Base-by-base conservation (phyloP, 2,113 vertebrate species). In the Stegastes partitus region DNA sequence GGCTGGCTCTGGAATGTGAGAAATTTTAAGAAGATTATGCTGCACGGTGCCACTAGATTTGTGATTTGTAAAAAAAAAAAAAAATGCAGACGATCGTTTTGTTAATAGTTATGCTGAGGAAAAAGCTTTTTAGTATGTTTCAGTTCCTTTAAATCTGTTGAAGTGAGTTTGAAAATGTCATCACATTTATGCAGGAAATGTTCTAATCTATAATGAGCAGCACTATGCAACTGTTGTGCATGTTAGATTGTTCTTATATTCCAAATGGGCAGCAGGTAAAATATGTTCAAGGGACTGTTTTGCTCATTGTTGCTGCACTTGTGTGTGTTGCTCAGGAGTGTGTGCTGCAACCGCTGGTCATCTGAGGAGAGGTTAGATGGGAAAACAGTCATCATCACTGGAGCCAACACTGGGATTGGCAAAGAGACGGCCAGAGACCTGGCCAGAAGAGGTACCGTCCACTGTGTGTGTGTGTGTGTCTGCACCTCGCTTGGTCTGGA, bases 331-430 rank as follows among this genome's bases (percentile, higher is more conserved):
- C 62, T 37, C 64, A 89, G 83, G 59, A 59, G 80, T 79, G 67
- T 85, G 45, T 89, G 86, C 86, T 93, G 90, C 42, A 57, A 85
- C 42, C 88, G 64, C 51, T 95, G 93, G 94, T 92, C 93, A 26
- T 95, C 89, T 59, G 88, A 90, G 26, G 94, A 85, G 72, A 87
- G 92, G 61, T 70, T 95, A 5, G 94, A 95, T 74, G 92, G 91
- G 39, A 93, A 94, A 87, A 95, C 94, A 3, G 92, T 91, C 47
- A 56, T 95, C 70, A 92, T 95, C 76, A 95, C 95, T 1, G 94
- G 94, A 61, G 94, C 94, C 37, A 95, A 95, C 87, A 94, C 94
- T 25, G 95, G 95, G 16, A 95, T 95, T 49, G 95, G 95, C 63
- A 95, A 95, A 74, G 94, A 95, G 79, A 94, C 94, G 0, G 90